phyloP scores from a whole-genome alignment of 2,113 vertebrate species.

The Gila orcuttii region DNA sequence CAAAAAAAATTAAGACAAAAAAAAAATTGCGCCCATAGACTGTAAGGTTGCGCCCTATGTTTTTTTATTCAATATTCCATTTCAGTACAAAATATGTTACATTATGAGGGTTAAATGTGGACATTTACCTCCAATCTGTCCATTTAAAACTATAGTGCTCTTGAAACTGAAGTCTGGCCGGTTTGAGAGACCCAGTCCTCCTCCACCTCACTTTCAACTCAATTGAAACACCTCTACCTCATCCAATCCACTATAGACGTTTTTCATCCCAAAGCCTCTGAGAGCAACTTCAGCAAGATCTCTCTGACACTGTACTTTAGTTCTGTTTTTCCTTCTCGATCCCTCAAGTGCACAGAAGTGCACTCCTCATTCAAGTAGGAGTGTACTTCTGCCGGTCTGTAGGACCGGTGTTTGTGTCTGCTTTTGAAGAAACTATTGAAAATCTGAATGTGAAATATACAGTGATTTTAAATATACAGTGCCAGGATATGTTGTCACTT shows the following conservation, averaged over 20 bases:
- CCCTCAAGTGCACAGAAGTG: conserved; percentile 16
- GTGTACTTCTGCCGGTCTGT: conserved; percentile 5
- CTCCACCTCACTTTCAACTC: conserved; percentile 13
- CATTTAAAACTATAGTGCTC: not conserved
- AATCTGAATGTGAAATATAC: not conserved
- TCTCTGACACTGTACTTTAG: not conserved
- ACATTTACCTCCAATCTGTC: not conserved
- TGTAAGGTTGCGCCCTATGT: not conserved
- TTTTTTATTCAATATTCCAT: not conserved
- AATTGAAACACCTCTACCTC: conserved; percentile 33
- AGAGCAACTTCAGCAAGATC: conserved; percentile 37
- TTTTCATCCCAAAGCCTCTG: conserved; percentile 11
- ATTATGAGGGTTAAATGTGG: not conserved
- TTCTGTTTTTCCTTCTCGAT: not conserved
- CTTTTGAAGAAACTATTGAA: not conserved
- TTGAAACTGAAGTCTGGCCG: not conserved
- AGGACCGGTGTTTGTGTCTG: not conserved
- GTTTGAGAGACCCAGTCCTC: not conserved
- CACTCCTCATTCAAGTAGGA: not conserved
- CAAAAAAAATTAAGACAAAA: not conserved
- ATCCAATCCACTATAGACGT: conserved; percentile 15
- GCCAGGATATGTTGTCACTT: too few species aligned
- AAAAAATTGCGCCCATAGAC: too few species aligned
- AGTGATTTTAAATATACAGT: not conserved
- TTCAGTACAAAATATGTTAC: not conserved